Evolutionary conservation across 2,113 vertebrate species (phyloP).

Genomic region (Crotalus helleri): DNA sequence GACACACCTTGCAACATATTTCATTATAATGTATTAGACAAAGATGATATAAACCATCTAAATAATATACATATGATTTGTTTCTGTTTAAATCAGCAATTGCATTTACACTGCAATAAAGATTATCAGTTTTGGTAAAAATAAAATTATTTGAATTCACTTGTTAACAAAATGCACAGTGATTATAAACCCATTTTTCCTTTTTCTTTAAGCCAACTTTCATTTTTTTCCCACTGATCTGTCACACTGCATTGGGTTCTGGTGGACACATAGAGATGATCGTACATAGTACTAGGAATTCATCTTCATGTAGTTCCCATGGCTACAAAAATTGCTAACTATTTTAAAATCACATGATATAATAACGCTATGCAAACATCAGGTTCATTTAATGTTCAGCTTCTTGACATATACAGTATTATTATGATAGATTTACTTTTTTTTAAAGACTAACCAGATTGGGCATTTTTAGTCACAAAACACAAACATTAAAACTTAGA

Average conservation of each 20-base stretch:
- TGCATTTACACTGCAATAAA: constrained; percentile 66
- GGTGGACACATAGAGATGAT: constrained; percentile 46
- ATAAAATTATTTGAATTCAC: constrained; percentile 73
- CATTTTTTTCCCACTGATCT: constrained; percentile 48
- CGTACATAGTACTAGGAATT: constrained; percentile 41
- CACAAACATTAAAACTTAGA: constrained; percentile 59
- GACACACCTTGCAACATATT: constrained; percentile 68
- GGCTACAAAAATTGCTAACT: constrained; percentile 50
- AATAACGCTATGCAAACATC: constrained; percentile 57
- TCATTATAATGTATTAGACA: constrained; percentile 65
- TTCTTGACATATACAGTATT: constrained; percentile 55
- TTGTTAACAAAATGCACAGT: constrained; percentile 80
- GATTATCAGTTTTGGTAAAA: constrained; percentile 68
- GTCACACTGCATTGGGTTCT: constrained; percentile 36
- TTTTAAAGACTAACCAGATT: constrained; percentile 55
- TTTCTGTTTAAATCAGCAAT: constrained; percentile 54
- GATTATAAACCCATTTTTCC: constrained; percentile 68
- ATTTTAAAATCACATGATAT: constrained; percentile 56
- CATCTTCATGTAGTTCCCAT: constrained; percentile 31
- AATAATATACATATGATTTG: constrained; percentile 49
- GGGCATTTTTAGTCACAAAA: constrained; percentile 62
- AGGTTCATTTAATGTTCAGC: constrained; percentile 60
- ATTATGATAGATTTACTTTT: constrained; percentile 45
- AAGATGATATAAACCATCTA: constrained; percentile 70
- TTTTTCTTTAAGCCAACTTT: constrained; percentile 53